A percentile compares a stretch with the other conserved stretches of the same genome.
These are phyloP conservation scores for Diarsia rubi DNA, from an alignment of 2,888 invertebrate species.

Conservation along the genomic window DNA sequence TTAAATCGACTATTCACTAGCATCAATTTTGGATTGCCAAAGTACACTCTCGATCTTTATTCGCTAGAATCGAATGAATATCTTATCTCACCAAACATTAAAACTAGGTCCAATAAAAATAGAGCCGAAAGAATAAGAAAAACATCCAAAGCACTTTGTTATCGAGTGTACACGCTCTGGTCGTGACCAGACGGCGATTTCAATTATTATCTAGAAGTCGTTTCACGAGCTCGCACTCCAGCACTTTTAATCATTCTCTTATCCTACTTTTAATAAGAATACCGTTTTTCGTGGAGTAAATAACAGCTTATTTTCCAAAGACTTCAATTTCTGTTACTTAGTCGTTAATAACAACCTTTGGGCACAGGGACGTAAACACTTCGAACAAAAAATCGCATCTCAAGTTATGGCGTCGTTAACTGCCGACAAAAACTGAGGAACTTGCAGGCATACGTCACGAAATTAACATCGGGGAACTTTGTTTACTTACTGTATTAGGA, in stretches of 20 bases:
- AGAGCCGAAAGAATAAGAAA: conserved; percentile 45
- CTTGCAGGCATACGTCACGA: conserved; percentile 68
- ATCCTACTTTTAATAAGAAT: conserved; percentile 80
- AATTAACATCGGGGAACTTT: conserved; percentile 74
- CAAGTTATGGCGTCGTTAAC: conserved; percentile 62
- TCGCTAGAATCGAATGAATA: neutral
- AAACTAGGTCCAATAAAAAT: conserved; percentile 3
- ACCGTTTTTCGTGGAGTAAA: conserved; percentile 72
- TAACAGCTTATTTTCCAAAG: conserved; percentile 61
- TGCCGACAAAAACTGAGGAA: conserved; percentile 57
- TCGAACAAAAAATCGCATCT: conserved; percentile 55
- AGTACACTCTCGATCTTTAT: conserved; percentile 3
- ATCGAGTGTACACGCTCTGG: conserved; percentile 79
- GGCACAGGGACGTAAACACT: conserved; percentile 33
- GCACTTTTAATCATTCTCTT: conserved; percentile 86
- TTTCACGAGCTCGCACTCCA: conserved; percentile 82
- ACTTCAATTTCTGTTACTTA: conserved; percentile 51
- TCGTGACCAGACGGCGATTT: conserved; percentile 90
- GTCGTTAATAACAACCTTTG: conserved; percentile 47
- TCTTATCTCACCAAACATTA: neutral
- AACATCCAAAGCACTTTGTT: conserved; percentile 65
- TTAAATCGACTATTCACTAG: no score
- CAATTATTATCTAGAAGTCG: conserved; percentile 90
- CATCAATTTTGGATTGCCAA: neutral
- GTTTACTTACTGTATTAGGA: conserved; percentile 80